Evolutionary conservation across 2,797 vertebrate genomes (phyloP).

Genomic region (Calcarius lapponicus): DNA sequence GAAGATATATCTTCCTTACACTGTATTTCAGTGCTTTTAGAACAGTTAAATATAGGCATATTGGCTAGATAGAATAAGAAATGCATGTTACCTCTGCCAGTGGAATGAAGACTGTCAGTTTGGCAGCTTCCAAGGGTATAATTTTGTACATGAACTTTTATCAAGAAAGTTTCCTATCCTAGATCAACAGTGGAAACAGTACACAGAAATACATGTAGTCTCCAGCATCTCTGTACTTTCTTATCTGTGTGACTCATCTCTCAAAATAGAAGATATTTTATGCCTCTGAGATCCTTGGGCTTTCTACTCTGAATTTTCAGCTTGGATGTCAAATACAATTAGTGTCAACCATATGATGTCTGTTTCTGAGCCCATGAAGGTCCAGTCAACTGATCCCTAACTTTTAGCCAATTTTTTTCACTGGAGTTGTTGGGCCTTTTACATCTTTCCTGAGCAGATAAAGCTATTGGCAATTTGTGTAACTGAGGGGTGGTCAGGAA

Average conservation of each 20-base stretch:
- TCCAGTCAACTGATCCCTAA: background rate
- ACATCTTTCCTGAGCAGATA: background rate
- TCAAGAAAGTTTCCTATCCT: slow-evolving; percentile 41
- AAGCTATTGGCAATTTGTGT: background rate
- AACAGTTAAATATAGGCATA: slow-evolving; percentile 34
- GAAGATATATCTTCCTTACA: slow-evolving; percentile 16
- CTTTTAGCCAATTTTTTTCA: background rate
- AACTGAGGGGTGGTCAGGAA: background rate
- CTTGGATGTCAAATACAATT: background rate
- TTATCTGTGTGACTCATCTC: slow-evolving; percentile 30
- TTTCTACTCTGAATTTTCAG: slow-evolving; percentile 7
- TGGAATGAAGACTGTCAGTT: slow-evolving; percentile 20
- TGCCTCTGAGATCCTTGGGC: background rate
- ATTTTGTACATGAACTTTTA: slow-evolving; percentile 28
- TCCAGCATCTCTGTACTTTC: background rate
- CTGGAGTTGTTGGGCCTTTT: background rate
- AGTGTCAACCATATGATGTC: background rate
- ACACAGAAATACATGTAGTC: slow-evolving; percentile 28
- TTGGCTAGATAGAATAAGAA: slow-evolving; percentile 18
- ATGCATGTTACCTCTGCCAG: slow-evolving; percentile 29
- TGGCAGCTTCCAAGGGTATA: slow-evolving; percentile 32
- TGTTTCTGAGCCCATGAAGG: background rate
- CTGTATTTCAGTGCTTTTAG: slow-evolving; percentile 2
- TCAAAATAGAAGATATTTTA: background rate
- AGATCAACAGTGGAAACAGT: background rate